Evolutionary conservation across 2,113 vertebrate species (phyloP).

Genomic region (Hippocampus mohnikei): DNA sequence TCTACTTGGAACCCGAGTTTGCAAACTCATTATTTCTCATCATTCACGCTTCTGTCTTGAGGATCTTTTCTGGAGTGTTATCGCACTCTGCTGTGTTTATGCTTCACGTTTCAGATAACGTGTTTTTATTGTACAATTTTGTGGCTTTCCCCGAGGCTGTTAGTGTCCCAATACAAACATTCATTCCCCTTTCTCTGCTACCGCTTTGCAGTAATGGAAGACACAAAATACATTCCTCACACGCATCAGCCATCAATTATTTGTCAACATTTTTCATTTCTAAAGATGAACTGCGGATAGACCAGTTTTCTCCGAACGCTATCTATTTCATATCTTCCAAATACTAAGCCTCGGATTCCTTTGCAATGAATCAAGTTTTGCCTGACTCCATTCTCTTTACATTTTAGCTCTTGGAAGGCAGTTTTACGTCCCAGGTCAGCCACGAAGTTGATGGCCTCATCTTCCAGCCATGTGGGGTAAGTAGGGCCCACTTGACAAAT

Average conservation of each 20-base stretch:
- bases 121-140: constrained; percentile 18
- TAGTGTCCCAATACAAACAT: constrained; percentile 8
- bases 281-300: constrained; percentile 11
- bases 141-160: constrained; percentile 12
- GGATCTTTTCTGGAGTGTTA: constrained; percentile 1
- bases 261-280: constrained; percentile 25
- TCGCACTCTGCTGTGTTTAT: constrained; percentile 15
- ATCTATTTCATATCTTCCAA: constrained; percentile 4
- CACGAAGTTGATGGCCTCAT: constrained; percentile 97
- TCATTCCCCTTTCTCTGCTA: constrained; percentile 9
- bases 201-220: constrained; percentile 28
- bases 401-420: constrained; percentile 92
- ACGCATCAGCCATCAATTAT: constrained; percentile 31
- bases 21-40: neutral
- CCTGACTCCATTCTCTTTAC: constrained; percentile 21
- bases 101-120: constrained; percentile 34
- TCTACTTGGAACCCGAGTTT: constrained; percentile 1
- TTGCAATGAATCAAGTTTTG: constrained; percentile 16
- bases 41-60: constrained; percentile 9
- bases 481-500: constrained; percentile 30
- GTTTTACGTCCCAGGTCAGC: constrained; percentile 95
- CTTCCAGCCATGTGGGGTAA: constrained; percentile 96
- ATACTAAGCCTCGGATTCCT: constrained; percentile 5
- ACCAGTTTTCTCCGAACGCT: constrained; percentile 1
- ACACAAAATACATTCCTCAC: constrained; percentile 33